Base-by-base conservation (phyloP, 2,113 vertebrate species). In the Hyperopisus bebe region DNA sequence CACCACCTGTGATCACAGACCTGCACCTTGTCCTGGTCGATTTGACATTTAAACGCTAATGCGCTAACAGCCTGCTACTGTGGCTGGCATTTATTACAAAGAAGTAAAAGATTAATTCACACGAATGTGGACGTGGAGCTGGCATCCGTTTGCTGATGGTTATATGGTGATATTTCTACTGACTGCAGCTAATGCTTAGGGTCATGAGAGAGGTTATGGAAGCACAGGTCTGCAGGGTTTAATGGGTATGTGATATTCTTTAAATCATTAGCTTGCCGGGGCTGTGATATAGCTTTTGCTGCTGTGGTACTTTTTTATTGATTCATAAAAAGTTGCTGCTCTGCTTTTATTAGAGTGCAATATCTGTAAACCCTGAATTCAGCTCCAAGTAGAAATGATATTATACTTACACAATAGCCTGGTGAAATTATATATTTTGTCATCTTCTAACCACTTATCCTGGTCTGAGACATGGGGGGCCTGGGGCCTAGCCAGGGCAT, bases 181-280 rank as follows among this genome's bases (percentile, higher is more conserved):
- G 10, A 58, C 11, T 27, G 13, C 17, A 8, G 27, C 35, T 80
- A 80, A 80, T 88, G 35, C 83, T 66, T 89, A 86, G 85, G 31
- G 82, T 51, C 39, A 39, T 62, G 55, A 42, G 58, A 50, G 62
- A 48, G 82, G 35, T 53, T 31, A 89, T 27, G 77, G 27, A 21
- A 39, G 27, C 31, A 35, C 66, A 89, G 70, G 44, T 42, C n/a
- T 31, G 31, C 1, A 24, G 44, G 39, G 55, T 47, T 82, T 89
- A 86, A 91, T 90, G 89, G 53, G 53, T 70, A 83, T 80, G 21
- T 91, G 90, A 90, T 89, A 90, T 70, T 87, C 53, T 77, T 77
- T 87, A 89, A 53, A 85, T 86, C 90, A 90, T 90, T 91, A 92
- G 90, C 87, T 87, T 84, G 35, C 88, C 7, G 31, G 46, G 51